Evolutionary conservation across 1,140 invertebrate species (phyloP), one percentile per base, ranked within the genome.

Genomic region (Danaus melanippus): DNA sequence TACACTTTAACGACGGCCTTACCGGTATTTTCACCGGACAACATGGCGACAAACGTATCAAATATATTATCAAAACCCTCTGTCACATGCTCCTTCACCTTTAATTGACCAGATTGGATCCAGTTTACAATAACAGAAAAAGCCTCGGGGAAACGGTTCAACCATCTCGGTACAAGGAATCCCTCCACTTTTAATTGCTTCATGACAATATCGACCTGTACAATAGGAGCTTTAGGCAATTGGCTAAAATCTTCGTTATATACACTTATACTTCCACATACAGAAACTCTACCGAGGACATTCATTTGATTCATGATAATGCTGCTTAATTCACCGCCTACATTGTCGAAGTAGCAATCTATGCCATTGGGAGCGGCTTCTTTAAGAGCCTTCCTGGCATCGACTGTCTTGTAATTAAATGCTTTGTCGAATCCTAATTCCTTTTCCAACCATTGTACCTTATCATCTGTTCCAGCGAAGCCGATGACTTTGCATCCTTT

Each of bases 231-330:
- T 50, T 42, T 62, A 5, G 61, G 54, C 32, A 63, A 10, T 10
- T 63, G 51, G 1, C 41, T 15, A 11, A 47, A 32, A 17, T 62
- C 50, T 1, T 63, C 65, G 17, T 67, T 67, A 47, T 67, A 70
- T 10, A 62, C 43, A 42, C 67, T 70, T 17, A 70, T 70, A 48
- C 62, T 62, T 32, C 65, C 68, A 48, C 68, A 67, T 2, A 65
- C 60, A 9, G 67, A 48, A 7, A 70, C 58, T 56, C 67, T 60
- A 9, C 68, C 65, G 40, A 60, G 64, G 10, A 47, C 9, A 48
- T 69, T 67, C 62, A 67, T 69, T 51, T 69, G 59, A 46, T 49
- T 60, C n/a, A 69, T 67, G 47, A 69, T 64, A 43, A 54, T 64
- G 40, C 67, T 70, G 40, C 67, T 70, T 2, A 70, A 58, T 60